phyloP scores from a whole-genome alignment of 2,888 invertebrate genomes.

The Charanyca ferruginea region DNA sequence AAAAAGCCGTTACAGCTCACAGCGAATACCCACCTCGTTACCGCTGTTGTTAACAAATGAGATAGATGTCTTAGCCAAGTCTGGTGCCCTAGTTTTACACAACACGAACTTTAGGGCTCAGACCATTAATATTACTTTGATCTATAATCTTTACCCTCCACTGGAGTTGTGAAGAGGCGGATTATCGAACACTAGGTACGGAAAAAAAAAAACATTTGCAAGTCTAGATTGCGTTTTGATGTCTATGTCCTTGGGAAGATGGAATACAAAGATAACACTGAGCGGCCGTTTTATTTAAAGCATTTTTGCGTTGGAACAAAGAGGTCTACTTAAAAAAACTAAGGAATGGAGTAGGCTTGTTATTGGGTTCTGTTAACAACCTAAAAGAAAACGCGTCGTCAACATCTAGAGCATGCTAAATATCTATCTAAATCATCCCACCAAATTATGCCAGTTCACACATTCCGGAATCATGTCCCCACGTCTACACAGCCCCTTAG shows the following conservation, averaged over 20 bases:
- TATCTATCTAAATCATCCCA: background rate
- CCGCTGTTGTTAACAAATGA: constrained; percentile 17
- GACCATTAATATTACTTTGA: constrained; percentile 24
- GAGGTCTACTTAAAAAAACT: background rate
- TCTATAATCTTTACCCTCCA: constrained; percentile 8
- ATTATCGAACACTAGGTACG: background rate
- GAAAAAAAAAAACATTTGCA: background rate
- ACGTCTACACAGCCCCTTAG: constrained; percentile 43
- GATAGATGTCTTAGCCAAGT: constrained; percentile 5
- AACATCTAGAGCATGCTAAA: background rate
- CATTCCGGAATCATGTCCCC: constrained; percentile 27
- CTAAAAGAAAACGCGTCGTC: background rate
- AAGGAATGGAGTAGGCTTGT: too few species aligned
- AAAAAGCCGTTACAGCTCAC: background rate
- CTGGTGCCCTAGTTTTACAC: constrained; percentile 13
- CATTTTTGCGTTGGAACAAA: background rate
- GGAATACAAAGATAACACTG: background rate
- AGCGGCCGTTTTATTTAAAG: background rate
- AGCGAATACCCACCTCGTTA: constrained; percentile 2
- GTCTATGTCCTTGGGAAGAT: background rate
- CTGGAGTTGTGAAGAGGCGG: background rate
- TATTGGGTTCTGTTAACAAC: background rate
- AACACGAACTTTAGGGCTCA: constrained; percentile 1
- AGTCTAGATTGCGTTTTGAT: background rate
- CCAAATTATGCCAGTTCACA: constrained; percentile 16